These are phyloP conservation scores for Protula sp. DNA, from an alignment of 2,888 invertebrate genomes.

Conservation along the genomic window DNA sequence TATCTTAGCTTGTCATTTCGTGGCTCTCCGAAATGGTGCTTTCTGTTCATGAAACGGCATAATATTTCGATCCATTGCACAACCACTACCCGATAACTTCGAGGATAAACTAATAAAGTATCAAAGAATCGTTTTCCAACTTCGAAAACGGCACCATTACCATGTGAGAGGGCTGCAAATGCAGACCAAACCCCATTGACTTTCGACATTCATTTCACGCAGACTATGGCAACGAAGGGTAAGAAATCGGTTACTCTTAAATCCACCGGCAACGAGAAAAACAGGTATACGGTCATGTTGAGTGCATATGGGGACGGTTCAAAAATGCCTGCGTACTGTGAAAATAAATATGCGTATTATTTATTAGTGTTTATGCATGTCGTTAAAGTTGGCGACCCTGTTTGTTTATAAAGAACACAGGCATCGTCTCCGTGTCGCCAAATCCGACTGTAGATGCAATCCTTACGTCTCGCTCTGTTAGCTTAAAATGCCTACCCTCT, in stretches of 20 bases:
- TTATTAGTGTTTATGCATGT: too few relatives aligned
- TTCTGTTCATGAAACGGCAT: too few relatives aligned
- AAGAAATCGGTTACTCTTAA: not conserved
- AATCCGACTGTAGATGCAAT: too few relatives aligned
- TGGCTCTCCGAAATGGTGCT: not conserved
- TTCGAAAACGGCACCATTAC: not conserved
- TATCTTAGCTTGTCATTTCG: not conserved
- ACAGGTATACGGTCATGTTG: slow-evolving; percentile 9
- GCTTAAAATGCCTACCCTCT: too few relatives aligned
- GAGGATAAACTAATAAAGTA: not conserved
- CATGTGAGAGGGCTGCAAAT: slow-evolving; percentile 2
- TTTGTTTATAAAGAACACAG: too few relatives aligned
- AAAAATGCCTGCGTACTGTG: slow-evolving; percentile 7
- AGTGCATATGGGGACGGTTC: slow-evolving; percentile 4
- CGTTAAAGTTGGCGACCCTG: too few relatives aligned
- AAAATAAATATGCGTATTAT: too few relatives aligned
- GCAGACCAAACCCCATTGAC: slow-evolving; percentile 2
- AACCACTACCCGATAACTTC: too few relatives aligned
- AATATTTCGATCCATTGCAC: not conserved
- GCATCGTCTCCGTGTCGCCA: too few relatives aligned
- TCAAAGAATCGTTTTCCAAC: not conserved
- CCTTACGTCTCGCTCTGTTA: too few relatives aligned
- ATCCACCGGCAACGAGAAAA: slow-evolving; percentile 10
- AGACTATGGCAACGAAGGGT: not conserved
- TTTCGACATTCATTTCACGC: not conserved